A percentile compares a stretch with the other conserved stretches of the same genome.
Evolutionary conservation across 1,140 invertebrate genomes (phyloP).

Genomic region (Lordiphosa clarofinis): DNA sequence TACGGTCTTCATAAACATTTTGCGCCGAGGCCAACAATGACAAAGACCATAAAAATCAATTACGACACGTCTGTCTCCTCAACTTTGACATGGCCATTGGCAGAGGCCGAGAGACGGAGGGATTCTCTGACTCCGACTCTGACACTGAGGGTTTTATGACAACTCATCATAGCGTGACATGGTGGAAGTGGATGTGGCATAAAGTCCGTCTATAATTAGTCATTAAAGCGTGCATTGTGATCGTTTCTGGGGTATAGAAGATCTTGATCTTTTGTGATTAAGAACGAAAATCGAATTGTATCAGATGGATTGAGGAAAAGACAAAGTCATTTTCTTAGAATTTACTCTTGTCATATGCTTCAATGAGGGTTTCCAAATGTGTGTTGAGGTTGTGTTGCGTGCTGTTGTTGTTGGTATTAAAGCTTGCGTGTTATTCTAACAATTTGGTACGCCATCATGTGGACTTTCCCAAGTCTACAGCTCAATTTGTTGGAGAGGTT

Average conservation of each 20-base stretch:
- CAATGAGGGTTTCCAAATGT: conserved; percentile 32
- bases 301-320: conserved; percentile 24
- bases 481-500: conserved; percentile 7
- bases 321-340: conserved; percentile 38
- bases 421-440: conserved; percentile 34
- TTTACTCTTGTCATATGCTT: conserved; percentile 42
- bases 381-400: conserved; percentile 32
- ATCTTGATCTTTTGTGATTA: conserved; percentile 35
- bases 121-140: conserved; percentile 13
- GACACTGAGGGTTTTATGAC: conserved; percentile 73
- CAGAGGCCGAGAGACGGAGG: conserved; percentile 15
- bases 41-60: conserved; percentile 76
- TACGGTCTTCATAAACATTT: conserved; percentile 56
- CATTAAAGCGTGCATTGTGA: conserved; percentile 75
- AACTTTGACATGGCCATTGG: conserved; percentile 63
- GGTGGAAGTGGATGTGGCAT: conserved; percentile 32
- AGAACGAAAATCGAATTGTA: conserved; percentile 26
- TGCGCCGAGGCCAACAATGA: conserved; percentile 53
- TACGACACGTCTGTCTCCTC: conserved; percentile 71
- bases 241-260: conserved; percentile 18
- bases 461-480: conserved; percentile 27
- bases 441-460: conserved; percentile 63
- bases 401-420: conserved; percentile 16
- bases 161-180: conserved; percentile 76
- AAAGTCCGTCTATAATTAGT: conserved; percentile 71